A percentile compares a stretch with the other conserved stretches of the same genome.
Conservation (phyloP, 2,888 invertebrate species). For the Phlogophora meticulosa region DNA sequence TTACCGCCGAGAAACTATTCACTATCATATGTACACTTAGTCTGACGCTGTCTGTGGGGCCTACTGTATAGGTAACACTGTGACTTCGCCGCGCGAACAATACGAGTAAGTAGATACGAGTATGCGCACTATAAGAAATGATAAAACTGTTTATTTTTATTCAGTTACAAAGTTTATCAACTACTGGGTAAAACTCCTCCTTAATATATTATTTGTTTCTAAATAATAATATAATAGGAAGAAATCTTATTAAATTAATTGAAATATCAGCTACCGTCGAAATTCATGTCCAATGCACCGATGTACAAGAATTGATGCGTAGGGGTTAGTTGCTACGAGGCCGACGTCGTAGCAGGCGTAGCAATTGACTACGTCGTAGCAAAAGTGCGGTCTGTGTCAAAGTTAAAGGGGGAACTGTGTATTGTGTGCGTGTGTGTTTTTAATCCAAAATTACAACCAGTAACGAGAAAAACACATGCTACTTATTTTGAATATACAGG, state of each 20-base stretch:
- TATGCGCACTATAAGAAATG: too few relatives aligned
- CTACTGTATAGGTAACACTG: background rate
- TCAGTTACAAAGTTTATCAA: too few relatives aligned
- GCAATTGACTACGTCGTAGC: slow-evolving; percentile 28
- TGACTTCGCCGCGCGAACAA: slow-evolving; percentile 9
- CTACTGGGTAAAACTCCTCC: too few relatives aligned
- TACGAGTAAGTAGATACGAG: background rate
- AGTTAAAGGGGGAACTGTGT: background rate
- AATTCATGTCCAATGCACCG: too few relatives aligned
- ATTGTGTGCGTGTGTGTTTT: background rate
- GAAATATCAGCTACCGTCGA: too few relatives aligned
- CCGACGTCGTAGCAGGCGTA: slow-evolving; percentile 28
- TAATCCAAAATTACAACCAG: too few relatives aligned
- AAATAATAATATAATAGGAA: too few relatives aligned
- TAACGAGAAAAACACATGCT: too few relatives aligned
- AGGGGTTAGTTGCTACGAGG: slow-evolving; percentile 24
- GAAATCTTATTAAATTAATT: too few relatives aligned
- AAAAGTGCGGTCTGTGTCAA: background rate
- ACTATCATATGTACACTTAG: slow-evolving; percentile 18
- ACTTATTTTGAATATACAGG: background rate
- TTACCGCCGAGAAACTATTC: slow-evolving; percentile 19
- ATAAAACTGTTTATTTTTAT: background rate
- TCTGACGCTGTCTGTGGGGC: background rate
- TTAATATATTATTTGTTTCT: too few relatives aligned
- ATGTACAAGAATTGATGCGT: background rate